Percentiles rank a stretch among this genome's conserved stretches.
These are phyloP conservation scores for Notamacropus eugenii DNA, from an alignment of 2,797 vertebrate species.

Conservation along the genomic window DNA sequence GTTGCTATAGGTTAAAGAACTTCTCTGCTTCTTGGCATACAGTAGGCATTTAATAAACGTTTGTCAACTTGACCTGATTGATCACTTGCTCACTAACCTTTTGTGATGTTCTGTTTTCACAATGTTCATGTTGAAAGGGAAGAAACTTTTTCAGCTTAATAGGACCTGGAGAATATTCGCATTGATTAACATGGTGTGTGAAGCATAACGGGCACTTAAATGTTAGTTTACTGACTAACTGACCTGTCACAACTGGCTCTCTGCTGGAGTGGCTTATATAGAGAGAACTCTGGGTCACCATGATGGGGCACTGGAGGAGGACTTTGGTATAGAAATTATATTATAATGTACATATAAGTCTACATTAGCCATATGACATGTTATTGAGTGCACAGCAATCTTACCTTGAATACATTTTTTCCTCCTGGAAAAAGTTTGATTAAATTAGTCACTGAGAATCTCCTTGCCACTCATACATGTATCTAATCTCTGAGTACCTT, in stretches of 20 bases:
- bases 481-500: not conserved
- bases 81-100: not conserved
- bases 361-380: not conserved
- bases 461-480: not conserved
- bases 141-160: not conserved
- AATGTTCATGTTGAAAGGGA: not conserved
- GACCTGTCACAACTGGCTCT: not conserved
- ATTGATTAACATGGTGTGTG: not conserved
- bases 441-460: not conserved
- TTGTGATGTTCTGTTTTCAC: not conserved
- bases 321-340: not conserved
- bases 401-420: not conserved
- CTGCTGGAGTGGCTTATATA: not conserved
- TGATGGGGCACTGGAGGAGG: not conserved
- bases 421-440: not conserved
- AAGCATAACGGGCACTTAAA: not conserved
- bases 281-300: not conserved
- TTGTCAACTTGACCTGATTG: not conserved
- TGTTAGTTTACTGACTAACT: not conserved
- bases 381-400: not conserved
- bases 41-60: not conserved
- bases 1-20: not conserved
- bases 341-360: not conserved
- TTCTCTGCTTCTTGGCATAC: not conserved
- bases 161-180: not conserved